These are phyloP conservation scores for Aurelia coerulea DNA, from an alignment of 30 jellyfish, hydroid and myxozoan genomes.

Conservation along the genomic window DNA sequence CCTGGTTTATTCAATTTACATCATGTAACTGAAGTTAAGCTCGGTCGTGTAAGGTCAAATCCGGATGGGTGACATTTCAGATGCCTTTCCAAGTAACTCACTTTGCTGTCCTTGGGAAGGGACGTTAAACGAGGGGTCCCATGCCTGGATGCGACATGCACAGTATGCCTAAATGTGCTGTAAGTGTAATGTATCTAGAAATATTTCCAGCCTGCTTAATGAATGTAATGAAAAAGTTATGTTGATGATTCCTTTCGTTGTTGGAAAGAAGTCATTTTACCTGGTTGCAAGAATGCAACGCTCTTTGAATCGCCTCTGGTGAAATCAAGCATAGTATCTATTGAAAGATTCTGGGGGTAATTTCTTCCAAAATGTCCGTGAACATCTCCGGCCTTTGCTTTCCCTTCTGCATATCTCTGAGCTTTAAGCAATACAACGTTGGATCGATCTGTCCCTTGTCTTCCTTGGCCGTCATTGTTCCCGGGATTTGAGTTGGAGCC, in stretches of 20 bases:
- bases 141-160: too few relatives aligned
- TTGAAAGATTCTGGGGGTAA: slow-evolving; percentile 42
- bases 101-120: too few relatives aligned
- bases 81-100: too few relatives aligned
- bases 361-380: slow-evolving; percentile 61
- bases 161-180: too few relatives aligned
- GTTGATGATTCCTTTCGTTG: background rate
- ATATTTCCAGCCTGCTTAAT: background rate
- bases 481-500: slow-evolving; percentile 71
- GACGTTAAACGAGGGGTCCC: too few relatives aligned
- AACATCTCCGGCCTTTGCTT: slow-evolving; percentile 26
- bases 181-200: background rate
- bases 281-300: slow-evolving; percentile 59
- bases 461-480: slow-evolving; percentile 77
- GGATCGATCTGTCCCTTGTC: slow-evolving; percentile 73
- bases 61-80: too few relatives aligned
- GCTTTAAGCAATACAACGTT: slow-evolving; percentile 34
- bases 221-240: background rate
- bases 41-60: too few relatives aligned
- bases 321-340: slow-evolving; percentile 12
- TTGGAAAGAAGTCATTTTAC: background rate
- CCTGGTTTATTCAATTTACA: too few relatives aligned
- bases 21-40: too few relatives aligned
- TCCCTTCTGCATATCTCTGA: slow-evolving; percentile 54
- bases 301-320: slow-evolving; percentile 8